Evolutionary conservation across 2,113 vertebrate species (phyloP).

Genomic region (Oryzias melastigma): DNA sequence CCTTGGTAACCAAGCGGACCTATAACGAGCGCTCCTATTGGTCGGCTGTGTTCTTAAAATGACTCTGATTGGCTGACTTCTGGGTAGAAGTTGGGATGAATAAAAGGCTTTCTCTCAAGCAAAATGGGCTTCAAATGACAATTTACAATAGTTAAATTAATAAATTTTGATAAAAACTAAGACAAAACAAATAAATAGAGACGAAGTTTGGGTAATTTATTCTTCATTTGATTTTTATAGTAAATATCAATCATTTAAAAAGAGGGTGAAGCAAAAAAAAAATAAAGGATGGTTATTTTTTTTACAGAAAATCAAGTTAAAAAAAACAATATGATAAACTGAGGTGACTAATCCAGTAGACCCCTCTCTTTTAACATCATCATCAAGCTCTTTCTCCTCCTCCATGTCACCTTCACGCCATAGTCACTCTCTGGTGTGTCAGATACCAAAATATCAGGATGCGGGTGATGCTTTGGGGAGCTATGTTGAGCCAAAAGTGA

Average conservation of each 20-base stretch:
- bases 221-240: background rate
- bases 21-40: slow-evolving; percentile 64
- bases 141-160: background rate
- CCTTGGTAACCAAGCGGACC: slow-evolving; percentile 59
- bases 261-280: background rate
- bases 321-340: slow-evolving; percentile 57
- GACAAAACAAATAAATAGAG: background rate
- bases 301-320: background rate
- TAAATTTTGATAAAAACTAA: background rate
- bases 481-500: slow-evolving; percentile 15
- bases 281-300: background rate
- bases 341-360: slow-evolving; percentile 62
- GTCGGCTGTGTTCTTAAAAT: slow-evolving; percentile 9
- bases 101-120: no score
- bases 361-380: slow-evolving; percentile 74
- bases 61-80: slow-evolving; percentile 50
- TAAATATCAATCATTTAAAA: background rate
- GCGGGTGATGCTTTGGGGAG: slow-evolving; percentile 19
- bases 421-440: slow-evolving; percentile 89
- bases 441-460: slow-evolving; percentile 75
- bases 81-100: background rate
- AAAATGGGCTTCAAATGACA: no score
- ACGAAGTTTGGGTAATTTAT: background rate
- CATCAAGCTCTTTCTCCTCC: slow-evolving; percentile 78
- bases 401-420: slow-evolving; percentile 88